Evolutionary conservation across 1,140 invertebrate species (phyloP).

Genomic region (Chlorops oryzae): DNA sequence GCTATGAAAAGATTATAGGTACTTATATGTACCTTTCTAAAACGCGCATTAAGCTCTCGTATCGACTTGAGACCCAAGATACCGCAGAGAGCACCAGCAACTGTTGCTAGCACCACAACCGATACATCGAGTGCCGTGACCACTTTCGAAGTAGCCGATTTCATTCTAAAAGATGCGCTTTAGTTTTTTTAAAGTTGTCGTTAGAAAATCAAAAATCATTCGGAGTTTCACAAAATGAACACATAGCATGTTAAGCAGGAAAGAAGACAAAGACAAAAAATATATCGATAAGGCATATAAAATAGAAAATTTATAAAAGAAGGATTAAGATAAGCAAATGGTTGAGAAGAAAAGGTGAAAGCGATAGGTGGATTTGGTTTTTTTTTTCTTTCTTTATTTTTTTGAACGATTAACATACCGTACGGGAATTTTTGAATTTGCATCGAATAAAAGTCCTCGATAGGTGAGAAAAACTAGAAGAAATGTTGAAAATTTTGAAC

Average conservation of each 20-base stretch:
- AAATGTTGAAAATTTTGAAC: not conserved
- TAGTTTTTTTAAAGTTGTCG: too few relatives aligned
- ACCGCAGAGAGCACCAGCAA: constrained; percentile 35
- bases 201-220: too few relatives aligned
- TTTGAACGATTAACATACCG: constrained; percentile 42
- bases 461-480: constrained; percentile 36
- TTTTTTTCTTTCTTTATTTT: too few relatives aligned
- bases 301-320: too few relatives aligned
- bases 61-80: constrained; percentile 31
- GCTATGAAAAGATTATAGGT: too few relatives aligned
- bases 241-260: too few relatives aligned
- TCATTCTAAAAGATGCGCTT: constrained; percentile 45
- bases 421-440: constrained; percentile 36
- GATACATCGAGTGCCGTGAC: constrained; percentile 43
- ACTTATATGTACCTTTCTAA: constrained; percentile 25
- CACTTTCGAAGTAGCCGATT: constrained; percentile 42
- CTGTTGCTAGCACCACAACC: constrained; percentile 36
- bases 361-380: too few relatives aligned
- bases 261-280: too few relatives aligned
- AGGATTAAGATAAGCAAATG: too few relatives aligned
- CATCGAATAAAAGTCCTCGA: constrained; percentile 39
- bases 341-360: too few relatives aligned
- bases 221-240: too few relatives aligned
- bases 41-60: constrained; percentile 28
- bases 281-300: too few relatives aligned